Evolutionary conservation across 2,888 invertebrate species (phyloP).

Genomic region (Busseola fusca): DNA sequence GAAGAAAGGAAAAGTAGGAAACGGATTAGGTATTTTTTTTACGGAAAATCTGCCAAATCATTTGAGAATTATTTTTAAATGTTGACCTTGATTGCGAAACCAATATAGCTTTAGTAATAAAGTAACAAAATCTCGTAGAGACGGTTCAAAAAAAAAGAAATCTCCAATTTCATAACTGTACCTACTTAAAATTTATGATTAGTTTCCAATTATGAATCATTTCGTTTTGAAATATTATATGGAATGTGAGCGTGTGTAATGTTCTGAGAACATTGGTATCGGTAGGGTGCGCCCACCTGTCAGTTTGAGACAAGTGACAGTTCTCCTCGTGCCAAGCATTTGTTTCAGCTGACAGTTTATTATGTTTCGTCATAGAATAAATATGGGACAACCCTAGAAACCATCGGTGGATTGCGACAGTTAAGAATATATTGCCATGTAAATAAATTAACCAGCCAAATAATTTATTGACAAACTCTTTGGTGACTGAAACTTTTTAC

Average conservation of each 20-base stretch:
- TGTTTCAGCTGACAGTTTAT: slow-evolving; percentile 38
- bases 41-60: not conserved
- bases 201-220: slow-evolving; percentile 41
- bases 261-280: slow-evolving; percentile 1
- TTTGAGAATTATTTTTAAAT: not conserved
- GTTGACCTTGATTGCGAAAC: not conserved
- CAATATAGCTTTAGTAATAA: not conserved
- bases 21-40: not conserved
- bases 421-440: not conserved
- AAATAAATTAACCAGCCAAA: not conserved
- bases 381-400: not conserved
- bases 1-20: not conserved
- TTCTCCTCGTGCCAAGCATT: slow-evolving; percentile 47
- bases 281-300: slow-evolving; percentile 46
- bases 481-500: not conserved
- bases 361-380: not conserved
- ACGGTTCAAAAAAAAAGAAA: not conserved
- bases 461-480: not conserved
- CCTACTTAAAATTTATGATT: slow-evolving; percentile 32
- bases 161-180: slow-evolving; percentile 15
- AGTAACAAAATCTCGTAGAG: not conserved
- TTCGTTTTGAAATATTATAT: slow-evolving; percentile 33
- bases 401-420: not conserved
- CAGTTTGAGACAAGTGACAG: slow-evolving; percentile 41
- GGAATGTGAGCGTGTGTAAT: slow-evolving; percentile 11